These are phyloP conservation scores for Andrena marginata DNA, from an alignment of 2,888 invertebrate species.

Conservation along the genomic window DNA sequence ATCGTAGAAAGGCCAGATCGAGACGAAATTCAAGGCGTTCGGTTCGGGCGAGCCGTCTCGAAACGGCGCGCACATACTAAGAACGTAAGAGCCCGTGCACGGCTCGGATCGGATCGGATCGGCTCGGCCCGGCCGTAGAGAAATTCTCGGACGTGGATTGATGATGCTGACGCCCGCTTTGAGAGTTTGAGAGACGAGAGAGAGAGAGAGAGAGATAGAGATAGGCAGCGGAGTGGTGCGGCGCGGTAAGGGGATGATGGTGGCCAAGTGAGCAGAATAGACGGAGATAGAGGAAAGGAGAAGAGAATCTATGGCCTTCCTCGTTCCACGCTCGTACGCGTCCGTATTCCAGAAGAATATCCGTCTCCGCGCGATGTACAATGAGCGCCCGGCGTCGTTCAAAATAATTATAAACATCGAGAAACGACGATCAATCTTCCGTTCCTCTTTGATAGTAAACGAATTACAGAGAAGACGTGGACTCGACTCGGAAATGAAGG, in stretches of 20 bases:
- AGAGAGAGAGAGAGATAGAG: background rate
- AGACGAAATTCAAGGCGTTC: conserved; percentile 1
- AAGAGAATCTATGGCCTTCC: conserved; percentile 61
- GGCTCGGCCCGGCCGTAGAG: conserved; percentile 25
- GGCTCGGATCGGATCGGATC: no score
- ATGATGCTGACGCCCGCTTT: conserved; percentile 71
- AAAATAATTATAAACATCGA: conserved; percentile 79
- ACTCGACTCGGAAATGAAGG: conserved; percentile 31
- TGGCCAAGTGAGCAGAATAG: conserved; percentile 23
- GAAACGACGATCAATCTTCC: conserved; percentile 80
- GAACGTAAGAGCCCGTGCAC: background rate
- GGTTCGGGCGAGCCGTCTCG: background rate
- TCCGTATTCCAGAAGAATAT: conserved; percentile 33
- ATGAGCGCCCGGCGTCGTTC: conserved; percentile 72
- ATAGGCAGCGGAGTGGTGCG: background rate
- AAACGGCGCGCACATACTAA: background rate
- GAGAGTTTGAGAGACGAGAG: conserved; percentile 19
- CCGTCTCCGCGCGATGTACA: conserved; percentile 56
- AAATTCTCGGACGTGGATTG: conserved; percentile 74
- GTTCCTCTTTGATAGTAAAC: conserved; percentile 75
- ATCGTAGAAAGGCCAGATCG: background rate
- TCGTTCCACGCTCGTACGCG: conserved; percentile 44
- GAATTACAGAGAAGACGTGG: conserved; percentile 71
- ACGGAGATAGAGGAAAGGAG: conserved; percentile 25
- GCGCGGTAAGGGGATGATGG: background rate